Evolutionary conservation across 2,113 vertebrate species (phyloP).

Genomic region (Anser brachyrhynchus): DNA sequence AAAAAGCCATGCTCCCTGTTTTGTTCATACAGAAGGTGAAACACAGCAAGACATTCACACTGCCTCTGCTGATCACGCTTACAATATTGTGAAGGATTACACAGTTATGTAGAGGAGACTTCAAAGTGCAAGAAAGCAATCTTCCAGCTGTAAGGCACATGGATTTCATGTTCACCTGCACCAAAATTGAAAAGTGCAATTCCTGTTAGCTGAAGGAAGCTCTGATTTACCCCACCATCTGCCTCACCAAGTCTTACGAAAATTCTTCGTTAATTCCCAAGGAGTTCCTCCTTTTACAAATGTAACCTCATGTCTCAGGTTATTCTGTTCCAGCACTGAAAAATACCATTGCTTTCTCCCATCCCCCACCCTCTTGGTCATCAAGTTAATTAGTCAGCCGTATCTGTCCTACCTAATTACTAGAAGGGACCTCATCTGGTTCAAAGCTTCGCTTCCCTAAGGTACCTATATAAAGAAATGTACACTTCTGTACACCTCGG

Average conservation of each 20-base stretch:
- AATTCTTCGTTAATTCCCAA: not conserved
- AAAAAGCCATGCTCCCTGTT: not conserved
- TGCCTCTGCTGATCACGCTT: not conserved
- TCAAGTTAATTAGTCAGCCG: not conserved
- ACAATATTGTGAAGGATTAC: not conserved
- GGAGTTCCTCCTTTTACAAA: not conserved
- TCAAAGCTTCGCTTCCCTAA: not conserved
- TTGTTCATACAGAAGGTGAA: not conserved
- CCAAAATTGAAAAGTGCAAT: not conserved
- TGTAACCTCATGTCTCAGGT: not conserved
- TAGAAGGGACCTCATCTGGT: not conserved
- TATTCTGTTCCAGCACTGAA: not conserved
- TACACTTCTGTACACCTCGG: not conserved
- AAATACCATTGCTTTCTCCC: not conserved
- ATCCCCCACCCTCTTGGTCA: fast-evolving
- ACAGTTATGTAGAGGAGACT: not conserved
- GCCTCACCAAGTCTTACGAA: not conserved
- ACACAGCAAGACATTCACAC: not conserved
- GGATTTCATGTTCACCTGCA: not conserved
- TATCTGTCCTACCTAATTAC: not conserved
- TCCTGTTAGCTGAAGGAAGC: not conserved
- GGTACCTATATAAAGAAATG: not conserved
- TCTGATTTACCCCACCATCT: not conserved
- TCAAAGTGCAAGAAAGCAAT: not conserved
- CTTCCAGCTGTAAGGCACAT: not conserved